Conservation (phyloP, 2,888 invertebrate genomes). For the Choreutis nemorana region DNA sequence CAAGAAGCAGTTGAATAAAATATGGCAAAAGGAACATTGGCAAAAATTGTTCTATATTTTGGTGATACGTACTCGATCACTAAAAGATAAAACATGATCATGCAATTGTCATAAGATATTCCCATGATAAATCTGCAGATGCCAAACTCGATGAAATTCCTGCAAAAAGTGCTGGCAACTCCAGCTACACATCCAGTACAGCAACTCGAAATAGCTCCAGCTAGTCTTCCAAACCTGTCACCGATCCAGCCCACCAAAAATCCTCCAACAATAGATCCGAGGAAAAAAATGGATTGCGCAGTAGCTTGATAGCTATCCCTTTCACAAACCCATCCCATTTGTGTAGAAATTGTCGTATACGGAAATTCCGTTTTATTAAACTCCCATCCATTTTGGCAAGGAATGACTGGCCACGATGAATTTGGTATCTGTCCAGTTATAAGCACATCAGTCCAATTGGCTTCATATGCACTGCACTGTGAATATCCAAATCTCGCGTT, state of each 20-base stretch:
- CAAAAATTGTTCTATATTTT: constrained; percentile 36
- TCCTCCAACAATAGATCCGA: constrained; percentile 40
- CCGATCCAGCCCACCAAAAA: constrained; percentile 34
- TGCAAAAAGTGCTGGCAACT: constrained; percentile 24
- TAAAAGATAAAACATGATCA: constrained; percentile 40
- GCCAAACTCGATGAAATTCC: constrained; percentile 26
- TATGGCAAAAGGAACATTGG: constrained; percentile 34
- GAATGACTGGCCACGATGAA: constrained; percentile 20
- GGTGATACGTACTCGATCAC: constrained; percentile 39
- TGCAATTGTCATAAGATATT: constrained; percentile 41
- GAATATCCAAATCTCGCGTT: constrained; percentile 30
- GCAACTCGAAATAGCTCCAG: constrained; percentile 31
- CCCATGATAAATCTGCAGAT: constrained; percentile 39
- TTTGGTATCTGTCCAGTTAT: constrained; percentile 18
- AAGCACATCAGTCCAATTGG: constrained; percentile 35
- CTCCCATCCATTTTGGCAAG: constrained; percentile 41
- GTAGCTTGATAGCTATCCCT: constrained; percentile 36
- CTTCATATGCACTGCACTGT: constrained; percentile 28
- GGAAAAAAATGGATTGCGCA: constrained; percentile 37
- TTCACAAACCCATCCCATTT: constrained; percentile 43
- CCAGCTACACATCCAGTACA: constrained; percentile 34
- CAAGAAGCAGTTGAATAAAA: constrained; percentile 27
- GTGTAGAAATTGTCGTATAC: constrained; percentile 37
- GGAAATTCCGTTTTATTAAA: constrained; percentile 41
- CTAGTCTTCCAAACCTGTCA: constrained; percentile 37